Percentiles rank a stretch among this genome's conserved stretches.
Evolutionary conservation across 1,140 invertebrate genomes (phyloP).

Genomic region (Drosophila nannoptera): DNA sequence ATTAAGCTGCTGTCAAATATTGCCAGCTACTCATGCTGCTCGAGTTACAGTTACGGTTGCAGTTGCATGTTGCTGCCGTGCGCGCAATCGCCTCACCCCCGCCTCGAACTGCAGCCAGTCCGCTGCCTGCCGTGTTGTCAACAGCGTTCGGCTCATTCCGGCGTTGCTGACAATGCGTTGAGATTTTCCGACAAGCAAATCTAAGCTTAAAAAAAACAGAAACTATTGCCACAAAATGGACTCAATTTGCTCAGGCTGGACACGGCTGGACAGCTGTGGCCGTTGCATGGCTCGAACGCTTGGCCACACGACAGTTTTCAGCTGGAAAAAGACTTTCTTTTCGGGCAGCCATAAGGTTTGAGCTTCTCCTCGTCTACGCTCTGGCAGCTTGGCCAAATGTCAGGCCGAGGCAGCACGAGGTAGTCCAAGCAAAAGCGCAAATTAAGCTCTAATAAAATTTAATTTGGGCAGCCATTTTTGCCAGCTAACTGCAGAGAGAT

Average conservation of each 20-base stretch:
- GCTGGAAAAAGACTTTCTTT: conserved; percentile 48
- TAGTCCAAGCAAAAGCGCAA: conserved; percentile 42
- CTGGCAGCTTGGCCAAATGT: conserved; percentile 17
- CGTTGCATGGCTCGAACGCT: conserved; percentile 15
- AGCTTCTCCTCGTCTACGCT: conserved; percentile 7
- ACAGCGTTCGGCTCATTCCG: conserved; percentile 42
- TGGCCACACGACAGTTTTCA: conserved; percentile 25
- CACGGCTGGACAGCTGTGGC: conserved; percentile 10
- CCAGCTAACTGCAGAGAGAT: too few species aligned
- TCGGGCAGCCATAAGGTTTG: conserved; percentile 6
- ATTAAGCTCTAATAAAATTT: conserved; percentile 35
- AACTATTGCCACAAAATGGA: conserved; percentile 51
- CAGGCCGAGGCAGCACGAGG: conserved; percentile 54
- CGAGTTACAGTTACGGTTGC: conserved; percentile 64
- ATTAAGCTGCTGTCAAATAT: conserved; percentile 71
- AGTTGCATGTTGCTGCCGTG: conserved; percentile 48
- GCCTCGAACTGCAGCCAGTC: neutral
- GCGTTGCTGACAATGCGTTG: conserved; percentile 69
- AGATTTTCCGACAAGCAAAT: conserved; percentile 77
- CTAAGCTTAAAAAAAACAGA: conserved; percentile 50
- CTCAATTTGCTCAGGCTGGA: conserved; percentile 61
- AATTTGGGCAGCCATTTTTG: conserved; percentile 38
- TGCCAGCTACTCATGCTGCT: conserved; percentile 72
- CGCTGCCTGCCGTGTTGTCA: conserved; percentile 56
- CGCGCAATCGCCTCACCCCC: conserved; percentile 33